Conservation (phyloP, 2,113 vertebrate species). For the Caranx melampygus region DNA sequence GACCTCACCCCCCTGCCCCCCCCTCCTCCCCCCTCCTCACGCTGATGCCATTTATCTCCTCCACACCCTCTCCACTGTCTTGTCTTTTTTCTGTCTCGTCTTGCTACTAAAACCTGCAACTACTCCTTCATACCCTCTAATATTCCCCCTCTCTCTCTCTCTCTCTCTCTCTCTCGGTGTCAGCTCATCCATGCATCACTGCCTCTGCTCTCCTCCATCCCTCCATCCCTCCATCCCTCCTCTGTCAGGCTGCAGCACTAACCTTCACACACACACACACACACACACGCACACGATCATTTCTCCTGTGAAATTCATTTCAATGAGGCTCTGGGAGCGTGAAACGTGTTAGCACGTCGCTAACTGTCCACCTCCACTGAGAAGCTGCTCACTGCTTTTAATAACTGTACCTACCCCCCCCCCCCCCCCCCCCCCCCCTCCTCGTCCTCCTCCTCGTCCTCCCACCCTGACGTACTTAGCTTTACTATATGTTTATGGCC, state of each 20-base stretch:
- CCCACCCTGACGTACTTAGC: constrained; percentile 41
- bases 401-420: constrained; percentile 46
- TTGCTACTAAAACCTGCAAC: constrained; percentile 40
- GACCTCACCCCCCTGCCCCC: constrained; percentile 71
- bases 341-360: constrained; percentile 38
- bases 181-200: constrained; percentile 58
- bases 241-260: not conserved
- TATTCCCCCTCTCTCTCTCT: constrained; percentile 29
- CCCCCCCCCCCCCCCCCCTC: not conserved
- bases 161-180: constrained; percentile 41
- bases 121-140: constrained; percentile 35
- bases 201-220: constrained; percentile 43
- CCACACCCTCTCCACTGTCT: constrained; percentile 28
- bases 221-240: constrained; percentile 28
- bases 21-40: constrained; percentile 8
- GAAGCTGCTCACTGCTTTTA: constrained; percentile 59
- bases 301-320: constrained; percentile 31
- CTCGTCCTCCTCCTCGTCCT: no score
- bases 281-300: not conserved
- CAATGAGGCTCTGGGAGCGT: constrained; percentile 37
- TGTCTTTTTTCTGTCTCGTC: constrained; percentile 12
- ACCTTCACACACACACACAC: no score
- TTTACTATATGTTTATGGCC: constrained; percentile 62
- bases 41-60: constrained; percentile 59
- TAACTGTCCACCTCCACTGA: constrained; percentile 37